Percentiles rank a stretch among this genome's conserved stretches.
phyloP scores from a whole-genome alignment of 1,140 invertebrate species.

The Caenorhabditis latens region DNA sequence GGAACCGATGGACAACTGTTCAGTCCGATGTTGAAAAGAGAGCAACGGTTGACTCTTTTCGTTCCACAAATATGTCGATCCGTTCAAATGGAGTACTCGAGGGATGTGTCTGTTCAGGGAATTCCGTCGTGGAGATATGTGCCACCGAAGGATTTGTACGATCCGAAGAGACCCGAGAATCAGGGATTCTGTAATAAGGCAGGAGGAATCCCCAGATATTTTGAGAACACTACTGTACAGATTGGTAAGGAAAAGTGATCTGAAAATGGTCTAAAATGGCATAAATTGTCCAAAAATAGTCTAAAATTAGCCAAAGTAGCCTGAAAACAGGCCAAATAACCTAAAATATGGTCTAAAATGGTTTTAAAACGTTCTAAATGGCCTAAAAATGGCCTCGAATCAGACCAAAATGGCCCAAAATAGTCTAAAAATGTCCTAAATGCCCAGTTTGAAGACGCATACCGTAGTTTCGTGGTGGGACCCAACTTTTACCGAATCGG shows the following conservation, averaged over 20 bases:
- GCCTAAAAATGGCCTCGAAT: no score
- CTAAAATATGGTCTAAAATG: no score
- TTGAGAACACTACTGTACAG: slow-evolving; percentile 72
- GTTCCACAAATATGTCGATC: slow-evolving; percentile 73
- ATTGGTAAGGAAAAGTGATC: slow-evolving; percentile 32
- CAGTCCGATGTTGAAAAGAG: slow-evolving; percentile 66
- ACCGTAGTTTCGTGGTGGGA: no score
- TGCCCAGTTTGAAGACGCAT: no score
- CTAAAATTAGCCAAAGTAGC: no score
- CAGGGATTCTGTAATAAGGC: slow-evolving; percentile 74
- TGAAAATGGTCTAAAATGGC: background rate
- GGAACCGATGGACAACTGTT: slow-evolving; percentile 76
- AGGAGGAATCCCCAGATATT: slow-evolving; percentile 69
- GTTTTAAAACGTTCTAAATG: no score
- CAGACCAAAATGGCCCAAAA: no score
- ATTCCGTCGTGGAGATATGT: slow-evolving; percentile 69
- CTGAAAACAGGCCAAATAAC: no score
- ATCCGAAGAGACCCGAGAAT: slow-evolving; percentile 66
- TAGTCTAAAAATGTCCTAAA: no score
- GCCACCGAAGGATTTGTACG: slow-evolving; percentile 67
- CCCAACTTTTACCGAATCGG: no score
- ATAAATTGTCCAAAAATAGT: background rate
- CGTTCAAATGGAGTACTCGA: slow-evolving; percentile 70
- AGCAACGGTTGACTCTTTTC: slow-evolving; percentile 68
- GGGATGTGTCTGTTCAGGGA: slow-evolving; percentile 51